Evolutionary conservation across 1,140 invertebrate species (phyloP).

Genomic region (Drosophila tristis): DNA sequence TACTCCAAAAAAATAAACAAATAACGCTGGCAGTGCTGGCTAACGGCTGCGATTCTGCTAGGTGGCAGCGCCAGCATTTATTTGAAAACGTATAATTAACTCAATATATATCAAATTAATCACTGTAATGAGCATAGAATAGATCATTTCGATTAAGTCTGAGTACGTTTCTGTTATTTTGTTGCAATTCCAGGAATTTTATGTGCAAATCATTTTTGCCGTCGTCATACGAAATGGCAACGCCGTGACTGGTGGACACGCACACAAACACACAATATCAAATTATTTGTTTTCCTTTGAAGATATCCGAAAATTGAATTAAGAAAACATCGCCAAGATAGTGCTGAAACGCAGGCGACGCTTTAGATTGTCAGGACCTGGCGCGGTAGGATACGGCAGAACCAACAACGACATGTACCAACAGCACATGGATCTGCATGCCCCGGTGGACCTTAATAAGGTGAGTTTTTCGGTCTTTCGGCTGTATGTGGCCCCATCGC

Average conservation of each 20-base stretch:
- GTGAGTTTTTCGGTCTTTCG: conserved; percentile 73
- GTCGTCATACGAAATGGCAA: conserved; percentile 11
- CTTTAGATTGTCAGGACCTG: conserved; percentile 50
- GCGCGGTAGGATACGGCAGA: conserved; percentile 32
- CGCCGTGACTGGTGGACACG: conserved; percentile 35
- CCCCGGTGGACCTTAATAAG: conserved; percentile 87
- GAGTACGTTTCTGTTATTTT: background rate
- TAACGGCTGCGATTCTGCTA: background rate
- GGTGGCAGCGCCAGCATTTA: background rate
- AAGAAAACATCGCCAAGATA: conserved; percentile 54
- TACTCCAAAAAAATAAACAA: conserved; percentile 16
- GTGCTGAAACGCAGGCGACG: conserved; percentile 53
- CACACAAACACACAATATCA: conserved; percentile 31
- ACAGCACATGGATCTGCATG: conserved; percentile 85
- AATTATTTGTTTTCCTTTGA: conserved; percentile 35
- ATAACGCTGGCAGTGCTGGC: conserved; percentile 20
- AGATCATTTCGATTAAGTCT: too few relatives aligned
- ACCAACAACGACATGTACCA: conserved; percentile 64
- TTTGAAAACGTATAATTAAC: background rate
- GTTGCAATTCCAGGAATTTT: background rate
- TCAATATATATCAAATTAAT: background rate
- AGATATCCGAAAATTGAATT: conserved; percentile 17
- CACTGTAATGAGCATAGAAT: too few relatives aligned
- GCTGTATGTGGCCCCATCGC: too few relatives aligned
- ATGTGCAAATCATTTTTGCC: too few relatives aligned